Conservation (phyloP, 2,797 vertebrate genomes). For the Buceros bicornis region DNA sequence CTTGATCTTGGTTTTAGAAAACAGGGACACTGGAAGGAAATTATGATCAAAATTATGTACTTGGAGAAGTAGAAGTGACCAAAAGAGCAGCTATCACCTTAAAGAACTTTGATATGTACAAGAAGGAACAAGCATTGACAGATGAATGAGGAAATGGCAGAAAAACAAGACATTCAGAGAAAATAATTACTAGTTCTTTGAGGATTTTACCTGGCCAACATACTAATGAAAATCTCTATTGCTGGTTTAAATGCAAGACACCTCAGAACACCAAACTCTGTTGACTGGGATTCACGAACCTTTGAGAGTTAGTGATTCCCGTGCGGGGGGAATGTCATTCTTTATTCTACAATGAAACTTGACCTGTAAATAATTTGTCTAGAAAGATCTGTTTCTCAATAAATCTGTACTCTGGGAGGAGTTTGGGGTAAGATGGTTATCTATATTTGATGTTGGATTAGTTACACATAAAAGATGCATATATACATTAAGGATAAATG, state of each 20-base stretch:
- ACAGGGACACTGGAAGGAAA: not conserved
- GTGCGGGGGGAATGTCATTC: not conserved
- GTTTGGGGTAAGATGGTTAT: not conserved
- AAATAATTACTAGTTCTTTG: not conserved
- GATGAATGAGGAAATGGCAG: not conserved
- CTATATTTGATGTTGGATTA: not conserved
- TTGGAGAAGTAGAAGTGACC: not conserved
- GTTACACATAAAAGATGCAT: not conserved
- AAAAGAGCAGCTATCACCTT: not conserved
- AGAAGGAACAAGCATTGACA: not conserved
- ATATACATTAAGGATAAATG: not conserved
- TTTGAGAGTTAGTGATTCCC: not conserved
- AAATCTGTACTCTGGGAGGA: not conserved
- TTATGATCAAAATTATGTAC: not conserved
- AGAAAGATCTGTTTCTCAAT: not conserved
- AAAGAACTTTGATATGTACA: not conserved
- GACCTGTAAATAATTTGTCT: not conserved
- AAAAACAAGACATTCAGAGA: not conserved
- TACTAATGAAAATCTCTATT: not conserved
- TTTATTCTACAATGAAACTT: not conserved
- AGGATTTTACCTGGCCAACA: not conserved
- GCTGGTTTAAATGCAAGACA: not conserved
- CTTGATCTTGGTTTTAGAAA: not conserved
- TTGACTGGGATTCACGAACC: not conserved
- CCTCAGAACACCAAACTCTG: not conserved